Base-by-base conservation (phyloP, 1,140 invertebrate species). In the Drosophila hydei region DNA sequence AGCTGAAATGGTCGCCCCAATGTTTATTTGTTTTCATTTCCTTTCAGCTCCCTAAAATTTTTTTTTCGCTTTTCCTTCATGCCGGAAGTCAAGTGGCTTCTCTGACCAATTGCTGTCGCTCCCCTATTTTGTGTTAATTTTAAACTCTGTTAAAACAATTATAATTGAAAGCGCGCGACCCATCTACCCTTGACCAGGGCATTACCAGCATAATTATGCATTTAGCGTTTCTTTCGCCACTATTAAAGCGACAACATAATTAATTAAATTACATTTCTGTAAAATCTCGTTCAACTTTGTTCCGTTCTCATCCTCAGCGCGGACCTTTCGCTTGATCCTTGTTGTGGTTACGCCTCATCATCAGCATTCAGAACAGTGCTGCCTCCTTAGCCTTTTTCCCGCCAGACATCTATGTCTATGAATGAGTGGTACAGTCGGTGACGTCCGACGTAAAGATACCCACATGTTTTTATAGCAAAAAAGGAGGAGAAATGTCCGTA, bases 131-230 rank as follows among this genome's bases (percentile, higher is more conserved):
- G 30, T 72, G 38, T 75, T 72, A 61, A 84, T 61, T 83, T 84
- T 64, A 79, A 85, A 76, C 58, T 72, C 62, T 62, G 55, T 50
- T 73, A 84, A 85, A 85, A 85, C 69, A 84, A 84, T 84, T 84
- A 73, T 79, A 79, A 85, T 70, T 85, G 60, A 84, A 79, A 52
- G 38, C 16, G 38, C 38, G 38, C 14, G 30, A 43, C 19, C 21
- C 54, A 36, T 9, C 38, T 55, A 47, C 65, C 67, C 56, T 60
- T 75, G 72, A 55, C 80, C 69, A 54, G 47, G 54, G 43, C 77
- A 74, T 85, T 74, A 69, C 77, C 80, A 73, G 77, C 73, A 85
- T 85, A 84, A 85, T 85, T 85, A 77, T 64, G 60, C 59, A 70
- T 84, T 84, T 85, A 84, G 70, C 77, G 65, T 61, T 77, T 74